phyloP scores from a whole-genome alignment of 2,113 vertebrate species.

The Axis porcinus region DNA sequence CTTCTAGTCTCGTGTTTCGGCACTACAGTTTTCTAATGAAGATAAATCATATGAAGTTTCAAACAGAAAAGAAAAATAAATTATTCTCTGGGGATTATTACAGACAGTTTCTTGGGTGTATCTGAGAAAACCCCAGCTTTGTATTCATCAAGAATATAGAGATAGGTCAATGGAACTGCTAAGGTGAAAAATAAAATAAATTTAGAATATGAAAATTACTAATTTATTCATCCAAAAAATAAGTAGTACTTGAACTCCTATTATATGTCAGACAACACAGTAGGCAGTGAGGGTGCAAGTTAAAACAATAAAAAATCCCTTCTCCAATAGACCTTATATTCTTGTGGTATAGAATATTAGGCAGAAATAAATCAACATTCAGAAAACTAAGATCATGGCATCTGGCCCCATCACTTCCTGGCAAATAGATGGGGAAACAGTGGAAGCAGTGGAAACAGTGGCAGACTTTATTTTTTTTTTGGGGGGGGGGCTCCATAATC shows the following conservation, averaged over 20 bases:
- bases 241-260: background rate
- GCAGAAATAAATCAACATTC: background rate
- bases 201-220: background rate
- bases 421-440: background rate
- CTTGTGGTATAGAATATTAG: background rate
- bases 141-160: background rate
- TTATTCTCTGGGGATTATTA: background rate
- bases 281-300: background rate
- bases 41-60: background rate
- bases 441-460: background rate
- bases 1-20: background rate
- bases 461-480: background rate
- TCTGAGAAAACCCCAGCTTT: background rate
- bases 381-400: background rate
- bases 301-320: background rate
- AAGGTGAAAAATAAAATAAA: background rate
- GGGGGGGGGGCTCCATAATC: fast-evolving
- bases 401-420: background rate
- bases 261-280: background rate
- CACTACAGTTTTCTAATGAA: background rate
- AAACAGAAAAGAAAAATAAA: background rate
- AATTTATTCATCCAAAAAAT: background rate
- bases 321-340: background rate
- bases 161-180: background rate
- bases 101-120: background rate